Percentiles rank a stretch among this genome's conserved stretches.
phyloP scores from a whole-genome alignment of 2,888 invertebrate species.

The Metacarcinus magister region DNA sequence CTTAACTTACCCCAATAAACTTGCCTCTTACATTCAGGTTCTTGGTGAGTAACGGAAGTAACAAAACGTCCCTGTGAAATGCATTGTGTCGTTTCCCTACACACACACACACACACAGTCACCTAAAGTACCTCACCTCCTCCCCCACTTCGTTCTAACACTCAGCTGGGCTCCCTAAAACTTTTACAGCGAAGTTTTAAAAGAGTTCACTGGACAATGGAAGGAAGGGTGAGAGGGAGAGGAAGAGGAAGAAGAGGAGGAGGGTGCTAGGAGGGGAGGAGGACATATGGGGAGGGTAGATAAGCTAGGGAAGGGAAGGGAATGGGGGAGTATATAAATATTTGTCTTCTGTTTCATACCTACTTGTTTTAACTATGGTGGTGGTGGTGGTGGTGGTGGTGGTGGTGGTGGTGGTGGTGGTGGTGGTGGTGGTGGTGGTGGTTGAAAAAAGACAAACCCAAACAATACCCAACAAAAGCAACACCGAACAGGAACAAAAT shows the following conservation, averaged over 20 bases:
- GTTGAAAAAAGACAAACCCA: too few relatives aligned
- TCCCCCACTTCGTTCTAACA: neutral
- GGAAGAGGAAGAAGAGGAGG: neutral
- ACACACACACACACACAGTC: neutral
- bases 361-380: too few relatives aligned
- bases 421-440: too few relatives aligned
- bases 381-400: too few relatives aligned
- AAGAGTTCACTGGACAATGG: conserved; percentile 17
- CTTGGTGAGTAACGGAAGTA: neutral
- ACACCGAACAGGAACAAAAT: too few relatives aligned
- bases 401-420: too few relatives aligned
- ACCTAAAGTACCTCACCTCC: neutral
- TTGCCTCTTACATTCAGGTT: neutral
- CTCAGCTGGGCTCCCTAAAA: conserved; percentile 20
- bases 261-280: neutral
- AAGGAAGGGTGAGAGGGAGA: neutral
- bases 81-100: neutral
- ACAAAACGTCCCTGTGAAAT: neutral
- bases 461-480: too few relatives aligned
- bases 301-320: neutral
- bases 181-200: conserved; percentile 11
- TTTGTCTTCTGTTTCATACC: too few relatives aligned
- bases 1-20: neutral
- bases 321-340: neutral
- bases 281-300: neutral